Base-by-base conservation (phyloP, 2,113 vertebrate species). In the Potamarius usumacintae region DNA sequence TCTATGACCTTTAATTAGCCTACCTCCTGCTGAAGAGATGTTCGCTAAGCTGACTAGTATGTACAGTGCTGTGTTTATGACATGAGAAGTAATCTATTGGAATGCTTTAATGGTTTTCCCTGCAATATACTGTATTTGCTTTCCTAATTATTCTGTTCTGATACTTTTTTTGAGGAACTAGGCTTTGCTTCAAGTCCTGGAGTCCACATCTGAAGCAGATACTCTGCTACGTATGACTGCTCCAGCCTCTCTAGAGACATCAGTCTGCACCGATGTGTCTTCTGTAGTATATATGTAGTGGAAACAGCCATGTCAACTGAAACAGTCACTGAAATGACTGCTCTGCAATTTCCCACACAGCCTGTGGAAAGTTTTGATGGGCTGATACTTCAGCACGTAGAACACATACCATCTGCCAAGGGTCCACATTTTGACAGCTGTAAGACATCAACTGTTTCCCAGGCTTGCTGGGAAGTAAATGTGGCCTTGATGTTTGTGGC, bases 401-500 rank as follows among this genome's bases (percentile, higher is more conserved):
- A 62, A 52, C 78, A 76, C 78, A 8, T 8, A 79, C 50, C 88
- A 83, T 42, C 87, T 88, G 2, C 9, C 12, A 74, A 53, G 62
- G 60, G 30, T 80, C 30, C 89, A 18, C 52, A 89, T 89, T 6
- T 85, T 87, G 53, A 80, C 74, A 76, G 71, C 84, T 95, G 94
- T 83, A 58, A 85, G 77, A 88, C 92, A 10, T 80, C 88, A 0
- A 85, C 88, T 81, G 52, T 83, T 12, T 91, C 90, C 9, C 91
- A 82, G 55, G 60, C 82, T 1, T 94, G 94, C 88, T 92, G 91
- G 92, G 93, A 94, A 25, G 34, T 91, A 62, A 91, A 89, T 57
- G 85, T 94, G 78, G 91, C 86, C 0, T 55, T 95, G 30, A 42
- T 94, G 18, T 89, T 96, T 86, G 60, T 93, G 89, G 92, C 91